Conservation (phyloP, 2,888 invertebrate genomes). For the Cephus sareptanus region DNA sequence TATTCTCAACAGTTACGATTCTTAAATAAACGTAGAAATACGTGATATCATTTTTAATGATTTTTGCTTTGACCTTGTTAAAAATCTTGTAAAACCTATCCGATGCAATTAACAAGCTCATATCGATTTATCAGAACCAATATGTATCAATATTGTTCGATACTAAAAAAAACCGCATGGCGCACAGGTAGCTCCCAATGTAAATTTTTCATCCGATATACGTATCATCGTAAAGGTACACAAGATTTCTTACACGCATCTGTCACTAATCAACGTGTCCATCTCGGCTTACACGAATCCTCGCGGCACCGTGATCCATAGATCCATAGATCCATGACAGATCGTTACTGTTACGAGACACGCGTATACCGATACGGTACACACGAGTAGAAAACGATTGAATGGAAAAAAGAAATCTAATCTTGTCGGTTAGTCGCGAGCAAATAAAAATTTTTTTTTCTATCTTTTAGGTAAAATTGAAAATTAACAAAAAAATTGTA, state of each 20-base stretch:
- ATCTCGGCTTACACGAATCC: conserved; percentile 16
- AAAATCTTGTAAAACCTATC: too few relatives aligned
- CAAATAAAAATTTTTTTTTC: neutral
- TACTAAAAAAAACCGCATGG: neutral
- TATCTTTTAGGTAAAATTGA: too few relatives aligned
- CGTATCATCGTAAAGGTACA: conserved; percentile 11
- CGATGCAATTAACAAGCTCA: too few relatives aligned
- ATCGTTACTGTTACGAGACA: neutral
- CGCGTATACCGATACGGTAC: too few relatives aligned
- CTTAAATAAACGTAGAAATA: too few relatives aligned
- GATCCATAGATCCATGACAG: neutral
- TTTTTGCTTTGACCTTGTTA: too few relatives aligned
- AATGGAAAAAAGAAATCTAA: conserved; percentile 7
- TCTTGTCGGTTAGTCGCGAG: neutral
- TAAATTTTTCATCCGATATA: conserved; percentile 11
- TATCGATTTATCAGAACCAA: too few relatives aligned
- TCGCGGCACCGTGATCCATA: neutral
- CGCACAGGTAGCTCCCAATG: conserved; percentile 11
- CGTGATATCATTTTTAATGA: too few relatives aligned
- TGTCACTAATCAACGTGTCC: conserved; percentile 17
- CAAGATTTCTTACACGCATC: conserved; percentile 7
- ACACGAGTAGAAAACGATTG: neutral
- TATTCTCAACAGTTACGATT: too few relatives aligned
- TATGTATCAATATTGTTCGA: too few relatives aligned
- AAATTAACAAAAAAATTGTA: too few relatives aligned